Conservation (phyloP, 2,888 invertebrate species). For the Drosophila ustulata region DNA sequence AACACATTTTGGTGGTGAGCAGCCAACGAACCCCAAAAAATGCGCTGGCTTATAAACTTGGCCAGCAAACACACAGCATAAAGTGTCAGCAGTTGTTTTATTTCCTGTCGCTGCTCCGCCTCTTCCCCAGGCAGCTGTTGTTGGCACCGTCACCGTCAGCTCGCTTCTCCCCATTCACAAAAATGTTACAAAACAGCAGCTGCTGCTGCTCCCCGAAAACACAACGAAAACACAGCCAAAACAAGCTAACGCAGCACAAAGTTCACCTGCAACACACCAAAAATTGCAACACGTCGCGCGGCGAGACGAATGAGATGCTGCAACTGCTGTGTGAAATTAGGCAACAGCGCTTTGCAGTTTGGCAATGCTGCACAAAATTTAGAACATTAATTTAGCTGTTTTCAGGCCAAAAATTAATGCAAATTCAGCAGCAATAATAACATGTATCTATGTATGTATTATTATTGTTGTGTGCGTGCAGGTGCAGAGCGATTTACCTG, state of each 20-base stretch:
- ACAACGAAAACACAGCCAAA: slow-evolving; percentile 7
- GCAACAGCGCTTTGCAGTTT: slow-evolving; percentile 33
- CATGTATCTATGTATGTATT: neutral
- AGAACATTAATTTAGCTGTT: slow-evolving; percentile 60
- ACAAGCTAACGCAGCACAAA: slow-evolving; percentile 44
- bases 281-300: slow-evolving; percentile 48
- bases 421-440: slow-evolving; percentile 43
- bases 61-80: slow-evolving; percentile 29
- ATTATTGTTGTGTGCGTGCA: slow-evolving; percentile 45
- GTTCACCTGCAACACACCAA: slow-evolving; percentile 59
- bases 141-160: slow-evolving; percentile 2
- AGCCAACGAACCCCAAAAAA: slow-evolving; percentile 37
- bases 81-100: slow-evolving; percentile 59
- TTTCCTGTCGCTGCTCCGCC: slow-evolving; percentile 55
- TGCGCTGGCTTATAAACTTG: slow-evolving; percentile 26
- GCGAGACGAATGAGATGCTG: slow-evolving; percentile 36
- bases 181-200: slow-evolving; percentile 44
- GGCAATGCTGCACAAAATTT: slow-evolving; percentile 37
- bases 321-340: slow-evolving; percentile 29
- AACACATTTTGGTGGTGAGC: slow-evolving; percentile 15
- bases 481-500: slow-evolving; percentile 61
- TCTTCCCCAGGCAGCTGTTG: slow-evolving; percentile 55
- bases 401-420: slow-evolving; percentile 43
- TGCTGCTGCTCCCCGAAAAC: slow-evolving; percentile 39
- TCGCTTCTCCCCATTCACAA: slow-evolving; percentile 22